Conservation (phyloP, 1,140 invertebrate genomes). For the Schlechtendalia chinensis region DNA sequence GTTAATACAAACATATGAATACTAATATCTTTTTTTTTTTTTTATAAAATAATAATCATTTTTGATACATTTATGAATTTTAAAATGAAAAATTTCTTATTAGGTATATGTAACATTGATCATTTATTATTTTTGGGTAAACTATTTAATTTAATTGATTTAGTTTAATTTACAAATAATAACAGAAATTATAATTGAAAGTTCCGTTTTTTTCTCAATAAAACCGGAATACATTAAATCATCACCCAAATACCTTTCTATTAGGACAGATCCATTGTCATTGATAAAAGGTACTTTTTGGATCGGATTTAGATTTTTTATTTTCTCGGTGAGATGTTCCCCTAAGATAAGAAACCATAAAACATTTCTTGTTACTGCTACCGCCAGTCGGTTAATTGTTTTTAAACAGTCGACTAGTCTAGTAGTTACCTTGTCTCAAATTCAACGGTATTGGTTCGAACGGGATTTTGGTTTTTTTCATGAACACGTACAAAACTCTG, state of each 20-base stretch:
- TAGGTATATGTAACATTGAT: no score
- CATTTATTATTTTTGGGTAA: no score
- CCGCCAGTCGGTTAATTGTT: not conserved
- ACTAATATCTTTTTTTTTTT: no score
- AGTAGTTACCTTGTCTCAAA: slow-evolving; percentile 8
- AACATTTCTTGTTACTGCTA: not conserved
- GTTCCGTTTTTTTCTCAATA: not conserved
- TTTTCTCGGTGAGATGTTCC: slow-evolving; percentile 69
- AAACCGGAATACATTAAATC: not conserved
- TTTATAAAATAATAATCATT: no score
- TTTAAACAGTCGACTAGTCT: not conserved
- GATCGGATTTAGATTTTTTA: slow-evolving; percentile 70
- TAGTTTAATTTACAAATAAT: no score
- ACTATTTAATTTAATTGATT: no score
- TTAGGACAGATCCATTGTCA: slow-evolving; percentile 72
- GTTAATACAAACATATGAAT: no score
- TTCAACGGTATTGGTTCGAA: slow-evolving; percentile 58
- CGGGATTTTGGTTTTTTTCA: slow-evolving; percentile 65
- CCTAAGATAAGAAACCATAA: slow-evolving; percentile 60
- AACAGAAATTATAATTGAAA: no score
- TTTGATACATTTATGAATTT: no score
- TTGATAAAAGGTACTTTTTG: slow-evolving; percentile 76
- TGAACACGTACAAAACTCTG: slow-evolving; percentile 68
- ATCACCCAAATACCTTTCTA: slow-evolving; percentile 67
- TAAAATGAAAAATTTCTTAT: no score